Evolutionary conservation across 2,888 invertebrate genomes (phyloP).

Genomic region (Aplocera efformata): DNA sequence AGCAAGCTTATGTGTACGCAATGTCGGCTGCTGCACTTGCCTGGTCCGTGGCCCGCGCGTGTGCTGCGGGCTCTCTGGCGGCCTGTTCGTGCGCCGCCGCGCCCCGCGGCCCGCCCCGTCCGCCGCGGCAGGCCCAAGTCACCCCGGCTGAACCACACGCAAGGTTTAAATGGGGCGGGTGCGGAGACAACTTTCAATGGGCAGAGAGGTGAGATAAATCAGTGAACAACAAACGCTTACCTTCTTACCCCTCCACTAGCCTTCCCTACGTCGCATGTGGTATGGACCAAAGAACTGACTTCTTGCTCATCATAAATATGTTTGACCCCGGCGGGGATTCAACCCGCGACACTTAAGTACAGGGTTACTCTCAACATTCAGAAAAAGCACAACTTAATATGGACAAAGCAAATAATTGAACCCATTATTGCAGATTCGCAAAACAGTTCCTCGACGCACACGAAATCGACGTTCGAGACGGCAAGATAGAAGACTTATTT

Average conservation of each 20-base stretch:
- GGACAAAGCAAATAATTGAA: not conserved
- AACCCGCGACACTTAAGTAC: too few relatives aligned
- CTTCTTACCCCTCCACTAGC: too few relatives aligned
- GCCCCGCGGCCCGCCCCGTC: constrained; percentile 82
- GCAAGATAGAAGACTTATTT: constrained; percentile 57
- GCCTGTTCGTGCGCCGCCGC: constrained; percentile 90
- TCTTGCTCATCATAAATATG: too few relatives aligned
- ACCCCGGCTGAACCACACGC: constrained; percentile 86
- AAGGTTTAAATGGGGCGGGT: constrained; percentile 92
- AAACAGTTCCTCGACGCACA: constrained; percentile 86
- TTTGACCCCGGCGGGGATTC: too few relatives aligned
- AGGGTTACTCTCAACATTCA: too few relatives aligned
- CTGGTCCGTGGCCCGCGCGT: constrained; percentile 88
- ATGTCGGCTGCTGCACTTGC: constrained; percentile 89
- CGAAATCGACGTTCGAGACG: constrained; percentile 74
- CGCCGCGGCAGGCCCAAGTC: constrained; percentile 79
- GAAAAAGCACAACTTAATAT: not conserved
- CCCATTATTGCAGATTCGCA: constrained; percentile 78
- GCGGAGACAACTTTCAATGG: constrained; percentile 89
- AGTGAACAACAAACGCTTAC: not conserved
- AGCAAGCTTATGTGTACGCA: constrained; percentile 92
- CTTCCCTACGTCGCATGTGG: too few relatives aligned
- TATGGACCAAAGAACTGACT: too few relatives aligned
- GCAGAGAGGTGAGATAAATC: constrained; percentile 79
- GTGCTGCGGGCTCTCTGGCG: constrained; percentile 86